Evolutionary conservation across 2,113 vertebrate species (phyloP).

Genomic region (Caranx ignobilis): DNA sequence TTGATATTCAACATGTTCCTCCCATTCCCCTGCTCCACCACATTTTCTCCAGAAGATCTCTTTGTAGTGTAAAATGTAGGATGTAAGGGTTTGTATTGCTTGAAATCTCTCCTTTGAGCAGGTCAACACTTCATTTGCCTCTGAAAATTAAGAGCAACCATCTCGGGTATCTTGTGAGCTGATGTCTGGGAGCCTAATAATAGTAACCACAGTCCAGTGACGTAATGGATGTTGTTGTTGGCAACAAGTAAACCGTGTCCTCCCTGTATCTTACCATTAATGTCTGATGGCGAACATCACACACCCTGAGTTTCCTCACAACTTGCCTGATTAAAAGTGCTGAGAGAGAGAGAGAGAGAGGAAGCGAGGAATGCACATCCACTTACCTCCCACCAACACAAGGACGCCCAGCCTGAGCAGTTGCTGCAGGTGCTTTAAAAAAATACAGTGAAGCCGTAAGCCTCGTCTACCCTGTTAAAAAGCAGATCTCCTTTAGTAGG

Average conservation of each 20-base stretch:
- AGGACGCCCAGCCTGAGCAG: constrained; percentile 12
- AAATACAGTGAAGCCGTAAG: constrained; percentile 50
- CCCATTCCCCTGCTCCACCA: neutral
- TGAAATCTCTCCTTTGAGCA: neutral
- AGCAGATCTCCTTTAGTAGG: constrained; percentile 61
- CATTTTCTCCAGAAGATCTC: neutral
- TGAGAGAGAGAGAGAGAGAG: neutral
- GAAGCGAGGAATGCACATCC: neutral
- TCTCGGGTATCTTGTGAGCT: constrained; percentile 2
- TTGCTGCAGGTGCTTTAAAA: constrained; percentile 55
- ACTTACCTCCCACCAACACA: constrained; percentile 26
- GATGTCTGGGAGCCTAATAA: neutral
- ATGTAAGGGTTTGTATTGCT: neutral
- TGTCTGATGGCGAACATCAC: neutral
- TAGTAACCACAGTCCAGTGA: neutral
- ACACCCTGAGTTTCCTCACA: constrained; percentile 15
- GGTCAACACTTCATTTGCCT: neutral
- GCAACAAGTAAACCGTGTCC: neutral
- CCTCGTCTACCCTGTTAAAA: constrained; percentile 55
- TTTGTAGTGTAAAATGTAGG: neutral
- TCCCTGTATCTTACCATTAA: neutral
- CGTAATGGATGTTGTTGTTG: neutral
- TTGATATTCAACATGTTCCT: neutral
- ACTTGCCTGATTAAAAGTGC: constrained; percentile 30
- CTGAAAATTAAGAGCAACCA: neutral